These are phyloP conservation scores for Podarcis muralis DNA, from an alignment of 2,113 vertebrate species.

Conservation along the genomic window DNA sequence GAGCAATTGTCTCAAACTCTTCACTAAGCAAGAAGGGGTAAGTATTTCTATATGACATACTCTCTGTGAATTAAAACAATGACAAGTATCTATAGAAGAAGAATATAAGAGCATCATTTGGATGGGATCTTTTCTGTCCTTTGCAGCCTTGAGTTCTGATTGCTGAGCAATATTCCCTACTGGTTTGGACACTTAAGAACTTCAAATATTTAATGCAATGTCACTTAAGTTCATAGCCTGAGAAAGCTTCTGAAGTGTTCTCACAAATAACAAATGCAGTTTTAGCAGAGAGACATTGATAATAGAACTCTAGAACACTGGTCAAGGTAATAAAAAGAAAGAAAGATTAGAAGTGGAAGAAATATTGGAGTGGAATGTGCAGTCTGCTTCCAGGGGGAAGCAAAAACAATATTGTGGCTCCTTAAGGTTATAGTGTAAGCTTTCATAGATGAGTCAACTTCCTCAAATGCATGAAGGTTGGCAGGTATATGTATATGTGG, in stretches of 20 bases:
- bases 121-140: not conserved
- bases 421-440: not conserved
- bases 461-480: too few species aligned
- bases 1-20: constrained; percentile 83
- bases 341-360: not conserved
- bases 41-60: constrained; percentile 53
- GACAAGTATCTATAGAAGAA: not conserved
- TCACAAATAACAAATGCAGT: not conserved
- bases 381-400: not conserved
- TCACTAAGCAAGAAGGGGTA: constrained; percentile 91
- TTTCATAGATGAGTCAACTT: not conserved
- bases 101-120: not conserved
- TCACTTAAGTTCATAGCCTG: not conserved
- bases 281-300: not conserved
- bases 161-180: not conserved
- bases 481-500: not conserved
- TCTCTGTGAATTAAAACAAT: not conserved
- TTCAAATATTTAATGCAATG: not conserved
- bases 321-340: not conserved
- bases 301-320: not conserved
- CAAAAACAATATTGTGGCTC: not conserved
- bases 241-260: not conserved
- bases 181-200: not conserved
- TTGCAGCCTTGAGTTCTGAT: not conserved
- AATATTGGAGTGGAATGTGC: not conserved